A percentile compares a stretch with the other conserved stretches of the same genome.
Conservation (phyloP, 2,797 vertebrate species). For the Clarias platycephalus region DNA sequence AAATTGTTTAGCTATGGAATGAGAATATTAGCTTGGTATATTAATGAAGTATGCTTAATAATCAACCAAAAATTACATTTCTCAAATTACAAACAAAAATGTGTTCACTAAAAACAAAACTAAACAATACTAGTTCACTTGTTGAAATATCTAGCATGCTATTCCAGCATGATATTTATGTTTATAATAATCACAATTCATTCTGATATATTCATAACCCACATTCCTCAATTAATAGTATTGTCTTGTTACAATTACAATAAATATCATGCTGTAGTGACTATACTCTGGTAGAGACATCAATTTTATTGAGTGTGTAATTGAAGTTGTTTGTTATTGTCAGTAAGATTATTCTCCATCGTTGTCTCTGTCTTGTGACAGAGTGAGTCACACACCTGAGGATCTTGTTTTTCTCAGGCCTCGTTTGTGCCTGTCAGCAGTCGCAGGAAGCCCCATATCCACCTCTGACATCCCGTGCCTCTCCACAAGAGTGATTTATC, state of each 20-base stretch:
- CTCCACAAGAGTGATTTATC: constrained; percentile 64
- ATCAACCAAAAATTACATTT: not conserved
- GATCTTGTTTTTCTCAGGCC: constrained; percentile 68
- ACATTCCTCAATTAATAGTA: no score
- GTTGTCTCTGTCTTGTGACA: constrained; percentile 39
- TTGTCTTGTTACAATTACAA: not conserved
- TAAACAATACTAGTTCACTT: no score
- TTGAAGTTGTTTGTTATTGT: not conserved
- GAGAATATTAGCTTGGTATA: not conserved
- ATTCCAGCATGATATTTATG: not conserved
- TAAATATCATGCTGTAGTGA: not conserved
- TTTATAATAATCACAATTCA: not conserved
- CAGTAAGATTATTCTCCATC: constrained; percentile 5
- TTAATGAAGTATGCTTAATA: not conserved
- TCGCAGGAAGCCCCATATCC: constrained; percentile 66
- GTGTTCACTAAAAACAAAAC: no score
- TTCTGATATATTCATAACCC: not conserved
- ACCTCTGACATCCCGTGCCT: constrained; percentile 50
- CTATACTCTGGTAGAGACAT: not conserved
- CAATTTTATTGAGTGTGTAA: not conserved
- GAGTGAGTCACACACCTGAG: constrained; percentile 61
- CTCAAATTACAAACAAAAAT: not conserved
- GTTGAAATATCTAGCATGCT: not conserved
- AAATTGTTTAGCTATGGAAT: not conserved
- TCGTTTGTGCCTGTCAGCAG: constrained; percentile 70